phyloP scores from a whole-genome alignment of 2,888 invertebrate species.

The Agapetus fuscipes region DNA sequence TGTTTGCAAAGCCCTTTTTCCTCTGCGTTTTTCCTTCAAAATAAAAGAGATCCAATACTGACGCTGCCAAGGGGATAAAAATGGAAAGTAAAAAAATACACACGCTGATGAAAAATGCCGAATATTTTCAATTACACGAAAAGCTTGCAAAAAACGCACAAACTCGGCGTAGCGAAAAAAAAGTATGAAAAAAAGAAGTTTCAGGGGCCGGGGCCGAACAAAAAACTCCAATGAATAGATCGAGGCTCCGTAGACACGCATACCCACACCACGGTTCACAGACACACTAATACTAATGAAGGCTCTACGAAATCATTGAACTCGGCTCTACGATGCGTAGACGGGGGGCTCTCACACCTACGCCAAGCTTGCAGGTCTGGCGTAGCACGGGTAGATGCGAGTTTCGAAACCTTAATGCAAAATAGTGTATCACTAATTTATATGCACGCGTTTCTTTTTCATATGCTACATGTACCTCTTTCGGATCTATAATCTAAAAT shows the following conservation, averaged over 20 bases:
- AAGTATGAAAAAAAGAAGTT: conserved; percentile 1
- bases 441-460: too few relatives aligned
- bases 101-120: not conserved
- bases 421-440: too few relatives aligned
- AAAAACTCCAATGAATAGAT: conserved; percentile 2
- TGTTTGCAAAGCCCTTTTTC: too few relatives aligned
- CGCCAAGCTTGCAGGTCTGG: conserved; percentile 1
- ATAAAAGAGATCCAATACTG: too few relatives aligned
- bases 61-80: too few relatives aligned
- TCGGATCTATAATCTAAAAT: too few relatives aligned
- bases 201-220: conserved; percentile 1
- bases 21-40: too few relatives aligned
- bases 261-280: conserved; percentile 2
- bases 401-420: too few relatives aligned
- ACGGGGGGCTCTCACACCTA: conserved; percentile 3
- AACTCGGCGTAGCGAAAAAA: conserved; percentile 1
- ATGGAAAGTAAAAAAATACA: too few relatives aligned
- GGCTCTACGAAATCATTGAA: conserved; percentile 15
- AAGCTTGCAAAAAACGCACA: conserved; percentile 5
- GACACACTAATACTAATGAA: conserved; percentile 6
- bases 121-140: conserved; percentile 6
- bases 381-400: too few relatives aligned
- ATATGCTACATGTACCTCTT: too few relatives aligned
- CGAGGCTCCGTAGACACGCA: too few relatives aligned
- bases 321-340: conserved; percentile 18